phyloP scores from a whole-genome alignment of 2,797 vertebrate species.

The Eulemur albifrons region DNA sequence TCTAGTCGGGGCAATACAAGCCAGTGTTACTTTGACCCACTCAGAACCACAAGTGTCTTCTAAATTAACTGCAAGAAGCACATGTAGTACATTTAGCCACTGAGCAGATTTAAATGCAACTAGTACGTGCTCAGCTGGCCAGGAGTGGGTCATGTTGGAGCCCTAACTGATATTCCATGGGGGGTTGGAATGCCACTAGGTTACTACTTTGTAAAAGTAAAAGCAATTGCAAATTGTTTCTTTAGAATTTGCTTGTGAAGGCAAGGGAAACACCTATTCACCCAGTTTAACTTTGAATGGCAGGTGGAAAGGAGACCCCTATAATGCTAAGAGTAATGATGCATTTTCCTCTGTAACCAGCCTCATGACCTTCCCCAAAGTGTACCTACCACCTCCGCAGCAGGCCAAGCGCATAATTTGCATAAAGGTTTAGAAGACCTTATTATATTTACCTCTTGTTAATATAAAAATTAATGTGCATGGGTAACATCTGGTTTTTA shows the following conservation, averaged over 20 bases:
- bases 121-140: background rate
- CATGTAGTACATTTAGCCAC: background rate
- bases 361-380: background rate
- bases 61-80: background rate
- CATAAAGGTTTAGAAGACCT: background rate
- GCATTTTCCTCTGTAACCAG: background rate
- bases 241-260: slow-evolving; percentile 25
- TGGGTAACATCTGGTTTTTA: slow-evolving; percentile 77
- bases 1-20: background rate
- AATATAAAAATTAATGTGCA: slow-evolving; percentile 80
- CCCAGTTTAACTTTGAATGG: background rate
- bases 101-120: background rate
- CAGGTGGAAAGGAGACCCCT: background rate
- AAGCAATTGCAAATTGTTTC: slow-evolving; percentile 4
- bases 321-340: background rate
- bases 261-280: background rate
- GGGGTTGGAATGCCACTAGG: background rate
- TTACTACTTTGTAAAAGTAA: slow-evolving; percentile 24
- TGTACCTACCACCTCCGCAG: background rate
- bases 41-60: background rate
- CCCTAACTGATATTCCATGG: background rate
- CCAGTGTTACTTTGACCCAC: background rate
- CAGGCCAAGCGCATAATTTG: background rate
- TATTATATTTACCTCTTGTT: slow-evolving; percentile 6
- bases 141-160: background rate